Base-by-base conservation (phyloP, 1,140 invertebrate species). In the Pararge aegeria region DNA sequence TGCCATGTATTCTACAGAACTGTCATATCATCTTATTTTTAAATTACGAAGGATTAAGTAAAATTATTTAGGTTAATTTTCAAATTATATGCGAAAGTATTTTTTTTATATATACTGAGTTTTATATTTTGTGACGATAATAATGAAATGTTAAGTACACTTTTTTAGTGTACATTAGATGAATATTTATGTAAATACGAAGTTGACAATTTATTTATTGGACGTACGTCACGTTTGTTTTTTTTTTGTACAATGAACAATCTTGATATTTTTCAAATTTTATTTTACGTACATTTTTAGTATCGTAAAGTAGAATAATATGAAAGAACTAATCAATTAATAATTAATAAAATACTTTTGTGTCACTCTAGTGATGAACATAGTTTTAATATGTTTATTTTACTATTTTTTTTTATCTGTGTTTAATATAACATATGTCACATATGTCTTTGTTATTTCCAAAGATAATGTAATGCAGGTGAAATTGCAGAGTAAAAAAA, bases 1-100 rank as follows among this genome's bases (percentile, higher is more conserved):
- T 54, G 51, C 51, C 51, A 54, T 54, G 16, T 27, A 15, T 40
- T 40, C 20, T 38, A 15, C 24, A 5, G 29, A 49, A 49, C 46
- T 27, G 10, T 46, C 20, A 24, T 24, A 24, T 24, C 16, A 13
- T 20, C 42, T 20, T n/a, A 34, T 12, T 34, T 34, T 34, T 34
- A 10, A 27, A 7, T 27, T 27, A 27, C 10, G 5, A 9, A 27
- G 27, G n/a, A n/a, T n/a, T n/a, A n/a, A n/a, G n/a, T n/a, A 34
- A 34, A 12, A 34, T 34, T 12, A 34, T 12, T 34, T 12, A 12
- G 7, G 12, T 1, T 34, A 34, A 10, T 34, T 34, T 6, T 6
- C n/a, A 10, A 12, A 34, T 34, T 34, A 34, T 30, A 34, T 1
- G 3, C 10, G 12, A 12, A 2, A 7, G 30, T 12, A n/a, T 12